Conservation (phyloP, 1,140 invertebrate species). For the Oreohelix idahoensis region DNA sequence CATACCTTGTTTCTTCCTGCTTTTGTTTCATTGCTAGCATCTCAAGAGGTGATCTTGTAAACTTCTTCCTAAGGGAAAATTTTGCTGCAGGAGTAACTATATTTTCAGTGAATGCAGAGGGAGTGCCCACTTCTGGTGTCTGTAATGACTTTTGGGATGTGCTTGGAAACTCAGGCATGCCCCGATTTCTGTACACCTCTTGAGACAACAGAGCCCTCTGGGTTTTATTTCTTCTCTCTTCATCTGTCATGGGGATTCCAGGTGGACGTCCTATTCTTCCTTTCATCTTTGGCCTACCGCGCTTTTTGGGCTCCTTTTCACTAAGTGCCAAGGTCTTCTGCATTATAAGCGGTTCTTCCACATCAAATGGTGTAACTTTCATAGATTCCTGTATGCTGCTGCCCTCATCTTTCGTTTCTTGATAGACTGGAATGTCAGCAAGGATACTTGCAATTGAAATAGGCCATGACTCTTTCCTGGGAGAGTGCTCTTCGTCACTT, state of each 20-base stretch:
- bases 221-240: constrained; percentile 6
- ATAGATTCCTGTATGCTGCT: neutral
- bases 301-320: constrained; percentile 7
- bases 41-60: constrained; percentile 57
- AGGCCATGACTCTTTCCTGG: neutral
- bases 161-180: neutral
- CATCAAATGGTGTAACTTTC: neutral
- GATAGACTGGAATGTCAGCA: neutral
- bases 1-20: constrained; percentile 55
- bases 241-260: constrained; percentile 33
- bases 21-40: constrained; percentile 57
- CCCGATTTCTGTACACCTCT: too few species aligned
- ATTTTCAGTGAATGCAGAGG: neutral
- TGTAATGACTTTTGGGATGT: neutral
- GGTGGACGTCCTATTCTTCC: constrained; percentile 30
- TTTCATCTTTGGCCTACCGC: constrained; percentile 26
- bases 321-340: neutral
- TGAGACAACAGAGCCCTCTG: neutral
- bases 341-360: neutral
- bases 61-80: constrained; percentile 52
- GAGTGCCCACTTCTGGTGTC: neutral
- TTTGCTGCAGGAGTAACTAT: neutral
- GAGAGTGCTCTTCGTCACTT: constrained; percentile 23
- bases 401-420: neutral
- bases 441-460: neutral